Evolutionary conservation across 2,888 invertebrate genomes (phyloP).

Genomic region (Dimorphilus gyrociliatus): DNA sequence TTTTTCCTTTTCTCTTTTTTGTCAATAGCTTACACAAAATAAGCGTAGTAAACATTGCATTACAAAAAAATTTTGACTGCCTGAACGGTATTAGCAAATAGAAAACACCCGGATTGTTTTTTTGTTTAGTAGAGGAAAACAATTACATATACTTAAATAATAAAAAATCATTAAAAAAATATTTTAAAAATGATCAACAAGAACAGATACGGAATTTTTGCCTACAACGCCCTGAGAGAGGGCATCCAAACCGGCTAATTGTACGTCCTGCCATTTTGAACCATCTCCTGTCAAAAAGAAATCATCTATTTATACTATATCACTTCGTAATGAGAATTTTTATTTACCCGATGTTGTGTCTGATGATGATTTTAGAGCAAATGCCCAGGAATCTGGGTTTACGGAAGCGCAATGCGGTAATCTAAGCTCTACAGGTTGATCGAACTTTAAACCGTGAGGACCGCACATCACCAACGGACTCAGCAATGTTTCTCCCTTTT

Average conservation of each 20-base stretch:
- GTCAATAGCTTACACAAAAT: too few species aligned
- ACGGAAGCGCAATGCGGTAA: slow-evolving; percentile 53
- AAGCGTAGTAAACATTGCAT: too few species aligned
- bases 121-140: too few species aligned
- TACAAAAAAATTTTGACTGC: too few species aligned
- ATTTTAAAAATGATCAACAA: slow-evolving; percentile 68
- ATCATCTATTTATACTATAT: background rate
- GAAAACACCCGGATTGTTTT: too few species aligned
- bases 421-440: slow-evolving; percentile 70
- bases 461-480: slow-evolving; percentile 92
- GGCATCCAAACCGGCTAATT: slow-evolving; percentile 67
- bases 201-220: slow-evolving; percentile 69
- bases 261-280: slow-evolving; percentile 58
- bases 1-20: too few species aligned
- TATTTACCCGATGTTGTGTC: slow-evolving; percentile 26
- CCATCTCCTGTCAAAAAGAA: background rate
- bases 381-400: slow-evolving; percentile 41
- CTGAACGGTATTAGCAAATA: too few species aligned
- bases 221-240: slow-evolving; percentile 52
- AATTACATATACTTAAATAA: too few species aligned
- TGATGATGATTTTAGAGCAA: slow-evolving; percentile 39
- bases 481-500: slow-evolving; percentile 83
- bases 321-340: background rate
- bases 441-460: slow-evolving; percentile 73
- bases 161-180: too few species aligned